Base-by-base conservation (phyloP, 2,888 invertebrate species). In the Clanis bilineata region DNA sequence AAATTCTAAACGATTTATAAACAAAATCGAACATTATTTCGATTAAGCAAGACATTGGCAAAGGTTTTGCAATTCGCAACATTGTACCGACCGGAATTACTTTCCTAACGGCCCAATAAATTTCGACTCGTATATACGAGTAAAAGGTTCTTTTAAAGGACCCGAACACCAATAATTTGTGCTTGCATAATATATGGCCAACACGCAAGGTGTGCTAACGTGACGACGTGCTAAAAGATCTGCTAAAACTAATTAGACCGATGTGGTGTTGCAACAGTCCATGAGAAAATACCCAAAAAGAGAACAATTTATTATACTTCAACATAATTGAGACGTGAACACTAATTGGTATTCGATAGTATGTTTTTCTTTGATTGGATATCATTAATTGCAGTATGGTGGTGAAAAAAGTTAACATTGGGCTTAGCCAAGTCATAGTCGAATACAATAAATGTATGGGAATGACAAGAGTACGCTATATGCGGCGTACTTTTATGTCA, bases 171-270 rank as follows among this genome's bases (percentile, higher is more conserved):
- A 66, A 61, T 67, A 70, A 69, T 80, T 78, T 60, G 44, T 63
- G 59, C 28, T 86, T 87, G 78, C 85, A 79, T 78, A 85, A 86
- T 43, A 18, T 18, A 38, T 32, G 10, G 38, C 43, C 32, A 51
- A 18, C 25, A 18, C 38, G 58, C 23, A 45, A 43, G 51, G 38
- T 25, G 73, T 77, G 83, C 81, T 85, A 84, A 85, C 68, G 65
- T 66, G 63, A 65, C 76, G 77, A 86, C 72, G 82, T 85, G 86
- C 82, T 88, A 89, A 87, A 83, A 82, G 71, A 78, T 74, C 73
- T 63, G 71, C 73, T 71, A 71, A 74, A 79, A 77, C 74, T 82
- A 89, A 88, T 84, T 83, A 81, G 87, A 85, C 72, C 90, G 79
- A 90, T 89, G 91, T 80, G 66, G 47, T 32, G 23, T 61, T 61